Percentiles rank a stretch among this genome's conserved stretches.
These are phyloP conservation scores for Busseola fusca DNA, from an alignment of 2,888 invertebrate genomes.

Conservation along the genomic window DNA sequence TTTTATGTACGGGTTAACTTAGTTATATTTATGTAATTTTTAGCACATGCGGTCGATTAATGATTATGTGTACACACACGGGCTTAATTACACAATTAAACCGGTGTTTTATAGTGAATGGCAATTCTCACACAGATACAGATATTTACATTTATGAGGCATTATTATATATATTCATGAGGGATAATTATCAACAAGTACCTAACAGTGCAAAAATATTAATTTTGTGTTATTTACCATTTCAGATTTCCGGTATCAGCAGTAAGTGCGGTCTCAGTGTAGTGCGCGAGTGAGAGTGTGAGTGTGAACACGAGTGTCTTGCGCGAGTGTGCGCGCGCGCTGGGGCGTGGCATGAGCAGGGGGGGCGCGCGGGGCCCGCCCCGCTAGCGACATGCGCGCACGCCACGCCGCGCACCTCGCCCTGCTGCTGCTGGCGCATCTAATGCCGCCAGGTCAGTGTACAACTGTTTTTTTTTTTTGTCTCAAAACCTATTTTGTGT, in stretches of 20 bases:
- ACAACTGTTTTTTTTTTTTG: background rate
- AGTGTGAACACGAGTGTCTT: slow-evolving; percentile 54
- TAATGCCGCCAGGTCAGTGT: slow-evolving; percentile 77
- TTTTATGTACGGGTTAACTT: background rate
- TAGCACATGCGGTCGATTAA: slow-evolving; percentile 11
- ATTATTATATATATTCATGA: background rate
- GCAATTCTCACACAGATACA: slow-evolving; percentile 37
- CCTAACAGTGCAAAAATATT: no score
- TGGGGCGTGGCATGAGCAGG: slow-evolving; percentile 57
- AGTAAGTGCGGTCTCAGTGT: slow-evolving; percentile 45
- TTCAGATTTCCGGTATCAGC: slow-evolving; percentile 35
- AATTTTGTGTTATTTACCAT: slow-evolving; percentile 14
- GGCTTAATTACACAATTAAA: background rate
- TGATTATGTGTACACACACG: background rate
- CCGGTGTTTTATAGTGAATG: background rate
- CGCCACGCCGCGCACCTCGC: slow-evolving; percentile 75
- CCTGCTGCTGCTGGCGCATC: slow-evolving; percentile 78
- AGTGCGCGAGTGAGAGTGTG: slow-evolving; percentile 61
- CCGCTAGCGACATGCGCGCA: slow-evolving; percentile 80
- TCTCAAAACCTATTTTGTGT: background rate
- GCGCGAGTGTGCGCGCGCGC: slow-evolving; percentile 57
- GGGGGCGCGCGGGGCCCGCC: slow-evolving; percentile 71
- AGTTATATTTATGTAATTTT: background rate
- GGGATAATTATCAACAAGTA: background rate
- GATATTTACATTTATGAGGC: background rate